Percentiles rank a stretch among this genome's conserved stretches.
phyloP scores from a whole-genome alignment of 2,113 vertebrate genomes.

The Gobio gobio region DNA sequence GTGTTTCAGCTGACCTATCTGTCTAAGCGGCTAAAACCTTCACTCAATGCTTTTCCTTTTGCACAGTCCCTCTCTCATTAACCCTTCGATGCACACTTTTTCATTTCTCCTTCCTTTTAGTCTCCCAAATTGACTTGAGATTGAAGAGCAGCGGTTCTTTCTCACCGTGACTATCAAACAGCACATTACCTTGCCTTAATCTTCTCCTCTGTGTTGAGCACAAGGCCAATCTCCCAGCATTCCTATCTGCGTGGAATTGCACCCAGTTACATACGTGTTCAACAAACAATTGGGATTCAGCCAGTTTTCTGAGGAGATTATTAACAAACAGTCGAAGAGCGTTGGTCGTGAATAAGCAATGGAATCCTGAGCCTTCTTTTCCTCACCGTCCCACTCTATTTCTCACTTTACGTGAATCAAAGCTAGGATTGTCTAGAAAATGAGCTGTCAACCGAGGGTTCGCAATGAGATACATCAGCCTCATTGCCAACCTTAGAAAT shows the following conservation, averaged over 20 bases:
- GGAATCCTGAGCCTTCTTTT: conserved; percentile 62
- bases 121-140: conserved; percentile 67
- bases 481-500: conserved; percentile 75
- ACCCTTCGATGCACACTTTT: conserved; percentile 65
- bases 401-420: conserved; percentile 66
- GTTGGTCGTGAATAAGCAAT: conserved; percentile 79
- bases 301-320: conserved; percentile 76
- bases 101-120: conserved; percentile 38
- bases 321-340: conserved; percentile 76
- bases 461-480: conserved; percentile 76
- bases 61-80: conserved; percentile 60
- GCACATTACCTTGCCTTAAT: conserved; percentile 75
- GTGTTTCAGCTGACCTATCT: conserved; percentile 2
- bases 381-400: conserved; percentile 48
- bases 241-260: conserved; percentile 68
- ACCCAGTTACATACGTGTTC: conserved; percentile 70
- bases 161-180: conserved; percentile 64
- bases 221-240: conserved; percentile 70
- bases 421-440: conserved; percentile 78
- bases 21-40: conserved; percentile 48
- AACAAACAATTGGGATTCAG: conserved; percentile 77
- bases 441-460: conserved; percentile 77
- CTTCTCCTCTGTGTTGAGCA: conserved; percentile 69
- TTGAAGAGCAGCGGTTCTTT: conserved; percentile 60
- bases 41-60: background rate